Evolutionary conservation across 2,797 vertebrate genomes (phyloP).

Genomic region (Acipenser ruthenus): DNA sequence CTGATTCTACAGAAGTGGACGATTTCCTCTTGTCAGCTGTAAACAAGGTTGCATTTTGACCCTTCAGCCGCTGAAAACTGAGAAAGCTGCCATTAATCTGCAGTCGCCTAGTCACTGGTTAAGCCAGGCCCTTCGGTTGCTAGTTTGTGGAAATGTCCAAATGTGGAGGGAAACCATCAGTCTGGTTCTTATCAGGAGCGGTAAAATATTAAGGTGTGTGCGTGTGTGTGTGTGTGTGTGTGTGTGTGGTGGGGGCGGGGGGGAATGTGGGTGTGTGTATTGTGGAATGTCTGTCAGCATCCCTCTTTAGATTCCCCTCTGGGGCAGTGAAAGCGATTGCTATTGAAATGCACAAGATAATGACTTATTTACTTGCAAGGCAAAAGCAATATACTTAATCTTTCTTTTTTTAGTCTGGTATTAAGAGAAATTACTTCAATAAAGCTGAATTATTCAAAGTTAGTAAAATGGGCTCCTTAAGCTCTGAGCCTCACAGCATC

Average conservation of each 20-base stretch:
- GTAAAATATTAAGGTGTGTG: not conserved
- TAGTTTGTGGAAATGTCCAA: too few relatives aligned
- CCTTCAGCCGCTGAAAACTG: too few relatives aligned
- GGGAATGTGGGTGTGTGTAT: constrained; percentile 19
- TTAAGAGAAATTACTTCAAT: constrained; percentile 26
- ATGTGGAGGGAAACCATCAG: too few relatives aligned
- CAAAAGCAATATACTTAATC: constrained; percentile 19
- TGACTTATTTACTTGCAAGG: constrained; percentile 20
- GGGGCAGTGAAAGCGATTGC: not conserved
- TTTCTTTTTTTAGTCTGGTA: constrained; percentile 16
- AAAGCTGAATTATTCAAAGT: constrained; percentile 23
- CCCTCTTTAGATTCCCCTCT: not conserved
- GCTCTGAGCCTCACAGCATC: constrained; percentile 5
- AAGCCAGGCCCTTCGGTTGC: not conserved
- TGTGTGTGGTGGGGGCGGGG: constrained; percentile 32
- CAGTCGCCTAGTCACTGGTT: not conserved
- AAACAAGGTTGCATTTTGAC: too few relatives aligned
- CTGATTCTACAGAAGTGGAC: too few relatives aligned
- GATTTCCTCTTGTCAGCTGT: too few relatives aligned
- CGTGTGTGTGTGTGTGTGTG: constrained; percentile 8
- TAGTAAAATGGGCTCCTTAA: constrained; percentile 10
- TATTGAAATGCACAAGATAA: constrained; percentile 7
- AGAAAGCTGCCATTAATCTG: too few relatives aligned
- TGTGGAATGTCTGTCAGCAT: too few relatives aligned
- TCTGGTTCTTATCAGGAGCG: too few relatives aligned